A percentile compares a stretch with the other conserved stretches of the same genome.
phyloP scores from a whole-genome alignment of 2,797 vertebrate genomes.

The Sebastes minor region DNA sequence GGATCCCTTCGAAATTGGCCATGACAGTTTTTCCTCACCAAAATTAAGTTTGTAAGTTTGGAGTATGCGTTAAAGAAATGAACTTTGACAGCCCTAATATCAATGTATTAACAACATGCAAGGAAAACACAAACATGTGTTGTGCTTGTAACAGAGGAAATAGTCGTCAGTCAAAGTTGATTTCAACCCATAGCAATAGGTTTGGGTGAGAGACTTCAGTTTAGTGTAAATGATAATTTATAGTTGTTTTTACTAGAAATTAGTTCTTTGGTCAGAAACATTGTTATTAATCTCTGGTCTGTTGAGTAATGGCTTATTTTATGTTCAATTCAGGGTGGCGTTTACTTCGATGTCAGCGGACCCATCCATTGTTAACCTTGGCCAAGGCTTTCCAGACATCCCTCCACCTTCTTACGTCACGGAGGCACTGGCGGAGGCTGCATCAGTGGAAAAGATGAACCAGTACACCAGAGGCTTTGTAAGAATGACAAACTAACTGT shows the following conservation, averaged over 20 bases:
- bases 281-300: background rate
- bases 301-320: background rate
- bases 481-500: conserved; percentile 59
- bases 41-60: no score
- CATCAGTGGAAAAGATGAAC: conserved; percentile 87
- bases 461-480: conserved; percentile 97
- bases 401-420: conserved; percentile 90
- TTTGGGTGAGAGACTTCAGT: background rate
- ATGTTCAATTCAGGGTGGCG: conserved; percentile 83
- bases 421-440: conserved; percentile 86
- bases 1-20: no score
- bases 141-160: background rate
- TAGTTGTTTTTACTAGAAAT: background rate
- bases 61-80: no score
- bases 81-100: no score
- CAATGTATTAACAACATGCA: background rate
- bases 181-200: background rate
- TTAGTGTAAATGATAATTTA: background rate
- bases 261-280: background rate
- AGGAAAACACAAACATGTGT: background rate
- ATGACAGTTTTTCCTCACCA: no score
- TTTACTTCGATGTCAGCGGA: conserved; percentile 91
- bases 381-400: conserved; percentile 93
- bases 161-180: background rate
- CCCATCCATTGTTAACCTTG: conserved; percentile 92